Percentiles rank a stretch among this genome's conserved stretches.
Evolutionary conservation across 2,888 invertebrate species (phyloP).

Genomic region (Meiosimyza platycephala): DNA sequence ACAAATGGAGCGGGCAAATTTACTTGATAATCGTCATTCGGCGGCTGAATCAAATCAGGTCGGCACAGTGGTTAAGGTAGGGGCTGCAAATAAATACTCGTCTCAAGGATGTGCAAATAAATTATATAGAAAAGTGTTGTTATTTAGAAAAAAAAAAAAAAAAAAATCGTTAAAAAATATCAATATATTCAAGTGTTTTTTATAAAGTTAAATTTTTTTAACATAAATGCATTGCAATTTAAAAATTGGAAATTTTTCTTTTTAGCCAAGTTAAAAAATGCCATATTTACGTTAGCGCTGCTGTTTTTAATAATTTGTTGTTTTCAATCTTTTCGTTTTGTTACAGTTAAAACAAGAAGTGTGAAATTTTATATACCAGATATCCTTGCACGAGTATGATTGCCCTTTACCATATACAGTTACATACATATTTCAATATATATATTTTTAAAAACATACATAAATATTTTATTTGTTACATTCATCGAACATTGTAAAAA

Average conservation of each 20-base stretch:
- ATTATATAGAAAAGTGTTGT: slow-evolving; percentile 17
- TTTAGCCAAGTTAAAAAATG: slow-evolving; percentile 21
- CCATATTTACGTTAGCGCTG: not conserved
- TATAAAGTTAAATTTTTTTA: too few relatives aligned
- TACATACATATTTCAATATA: slow-evolving; percentile 17
- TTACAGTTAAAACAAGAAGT: slow-evolving; percentile 1
- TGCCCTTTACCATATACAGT: slow-evolving; percentile 56
- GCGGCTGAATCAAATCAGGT: slow-evolving; percentile 76
- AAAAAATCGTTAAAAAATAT: slow-evolving; percentile 30
- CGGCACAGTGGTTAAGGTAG: slow-evolving; percentile 90
- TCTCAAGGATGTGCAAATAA: slow-evolving; percentile 58
- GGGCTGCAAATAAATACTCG: slow-evolving; percentile 65
- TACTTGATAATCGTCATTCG: slow-evolving; percentile 67
- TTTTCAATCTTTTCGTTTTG: slow-evolving; percentile 15
- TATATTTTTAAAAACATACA: slow-evolving; percentile 14
- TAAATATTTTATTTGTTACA: slow-evolving; percentile 34
- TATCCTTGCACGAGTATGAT: slow-evolving; percentile 68
- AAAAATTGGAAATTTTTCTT: not conserved
- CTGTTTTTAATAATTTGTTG: not conserved
- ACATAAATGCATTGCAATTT: too few relatives aligned
- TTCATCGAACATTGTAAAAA: slow-evolving; percentile 20
- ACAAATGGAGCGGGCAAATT: slow-evolving; percentile 70
- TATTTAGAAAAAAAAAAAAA: slow-evolving; percentile 4
- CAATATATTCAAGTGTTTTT: too few relatives aligned
- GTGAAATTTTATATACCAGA: slow-evolving; percentile 33